Percentiles rank a stretch among this genome's conserved stretches.
Conservation (phyloP, 2,797 vertebrate species). For the Dallia pectoralis region DNA sequence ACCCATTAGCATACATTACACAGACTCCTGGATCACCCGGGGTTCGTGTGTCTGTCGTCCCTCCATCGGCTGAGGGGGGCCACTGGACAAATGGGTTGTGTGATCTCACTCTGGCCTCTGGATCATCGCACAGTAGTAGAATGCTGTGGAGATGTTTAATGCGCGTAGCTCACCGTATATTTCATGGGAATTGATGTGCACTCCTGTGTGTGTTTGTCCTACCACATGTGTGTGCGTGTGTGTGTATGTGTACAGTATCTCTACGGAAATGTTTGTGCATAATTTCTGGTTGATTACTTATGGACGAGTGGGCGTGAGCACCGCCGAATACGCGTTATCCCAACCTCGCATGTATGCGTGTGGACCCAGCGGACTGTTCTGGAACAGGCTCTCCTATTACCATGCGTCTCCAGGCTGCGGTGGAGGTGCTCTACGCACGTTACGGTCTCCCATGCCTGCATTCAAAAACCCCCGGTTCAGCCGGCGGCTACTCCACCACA, state of each 20-base stretch:
- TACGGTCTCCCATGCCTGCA: neutral
- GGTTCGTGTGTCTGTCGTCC: slow-evolving; percentile 21
- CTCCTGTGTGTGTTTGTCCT: neutral
- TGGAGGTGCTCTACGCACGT: neutral
- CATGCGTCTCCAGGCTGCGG: neutral
- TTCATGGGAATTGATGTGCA: neutral
- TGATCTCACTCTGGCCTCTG: slow-evolving; percentile 21
- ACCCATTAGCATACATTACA: slow-evolving; percentile 19
- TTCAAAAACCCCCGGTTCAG: neutral
- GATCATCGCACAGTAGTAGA: neutral
- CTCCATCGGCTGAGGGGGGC: slow-evolving; percentile 6
- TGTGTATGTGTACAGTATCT: neutral
- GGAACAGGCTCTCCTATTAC: neutral
- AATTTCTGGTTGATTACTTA: slow-evolving; percentile 5
- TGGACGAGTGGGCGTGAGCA: slow-evolving; percentile 11
- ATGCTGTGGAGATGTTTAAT: neutral
- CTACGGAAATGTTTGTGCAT: slow-evolving; percentile 4
- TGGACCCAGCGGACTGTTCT: neutral
- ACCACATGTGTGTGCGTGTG: slow-evolving; percentile 4
- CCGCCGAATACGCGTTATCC: slow-evolving; percentile 3
- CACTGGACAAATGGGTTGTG: slow-evolving; percentile 34
- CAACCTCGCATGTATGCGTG: slow-evolving; percentile 5
- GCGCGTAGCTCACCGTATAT: slow-evolving; percentile 3
- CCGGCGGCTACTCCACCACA: neutral
- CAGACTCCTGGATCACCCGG: slow-evolving; percentile 16